phyloP scores from a whole-genome alignment of 2,888 invertebrate genomes.

The Tipula unca region DNA sequence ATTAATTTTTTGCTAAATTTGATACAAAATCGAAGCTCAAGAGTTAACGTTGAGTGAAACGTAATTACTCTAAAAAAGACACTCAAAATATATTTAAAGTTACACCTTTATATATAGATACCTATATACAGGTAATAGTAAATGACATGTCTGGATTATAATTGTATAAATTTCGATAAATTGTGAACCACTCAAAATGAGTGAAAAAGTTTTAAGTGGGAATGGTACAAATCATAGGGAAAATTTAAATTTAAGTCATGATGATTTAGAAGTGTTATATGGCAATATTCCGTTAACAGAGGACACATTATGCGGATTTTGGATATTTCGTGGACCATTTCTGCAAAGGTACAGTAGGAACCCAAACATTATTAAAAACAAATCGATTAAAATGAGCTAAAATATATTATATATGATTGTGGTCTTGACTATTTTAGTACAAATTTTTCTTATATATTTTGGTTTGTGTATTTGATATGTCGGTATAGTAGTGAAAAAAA shows the following conservation, averaged over 20 bases:
- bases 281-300: slow-evolving; percentile 47
- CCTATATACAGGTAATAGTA: neutral
- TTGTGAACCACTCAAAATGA: neutral
- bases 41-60: too few species aligned
- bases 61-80: neutral
- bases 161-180: neutral
- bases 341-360: slow-evolving; percentile 51
- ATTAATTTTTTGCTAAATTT: too few species aligned
- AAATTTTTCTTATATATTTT: neutral
- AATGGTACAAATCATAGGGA: neutral
- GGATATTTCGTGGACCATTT: slow-evolving; percentile 49
- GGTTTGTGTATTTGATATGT: neutral
- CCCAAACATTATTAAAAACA: neutral
- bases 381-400: neutral
- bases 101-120: neutral
- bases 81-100: neutral
- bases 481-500: neutral
- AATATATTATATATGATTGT: neutral
- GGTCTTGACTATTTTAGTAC: neutral
- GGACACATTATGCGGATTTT: slow-evolving; percentile 56
- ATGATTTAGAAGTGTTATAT: slow-evolving; percentile 41
- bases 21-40: too few species aligned
- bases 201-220: neutral
- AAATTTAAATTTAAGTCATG: neutral
- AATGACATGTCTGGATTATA: too few species aligned